Conservation (phyloP, 1,140 invertebrate genomes). For the Leptinotarsa lineolata region DNA sequence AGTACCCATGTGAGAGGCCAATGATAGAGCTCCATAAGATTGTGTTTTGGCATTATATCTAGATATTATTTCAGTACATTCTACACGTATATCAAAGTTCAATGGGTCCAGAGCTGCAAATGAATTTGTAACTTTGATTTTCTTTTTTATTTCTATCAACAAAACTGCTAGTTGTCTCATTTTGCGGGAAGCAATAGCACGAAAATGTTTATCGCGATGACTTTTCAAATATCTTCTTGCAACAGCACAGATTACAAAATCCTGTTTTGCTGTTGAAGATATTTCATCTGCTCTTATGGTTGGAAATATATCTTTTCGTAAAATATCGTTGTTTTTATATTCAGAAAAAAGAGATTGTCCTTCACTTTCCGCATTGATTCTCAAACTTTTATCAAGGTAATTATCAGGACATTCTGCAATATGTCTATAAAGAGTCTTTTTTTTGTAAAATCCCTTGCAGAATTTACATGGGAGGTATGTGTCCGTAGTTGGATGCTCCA, state of each 20-base stretch:
- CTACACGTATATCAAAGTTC: conserved; percentile 35
- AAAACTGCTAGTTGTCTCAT: conserved; percentile 47
- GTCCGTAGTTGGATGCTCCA: background rate
- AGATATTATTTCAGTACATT: conserved; percentile 33
- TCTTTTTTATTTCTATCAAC: conserved; percentile 43
- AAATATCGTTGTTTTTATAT: background rate
- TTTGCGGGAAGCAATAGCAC: conserved; percentile 44
- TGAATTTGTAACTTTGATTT: conserved; percentile 39
- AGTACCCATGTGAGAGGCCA: conserved; percentile 37
- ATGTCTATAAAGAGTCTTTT: background rate
- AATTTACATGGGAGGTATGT: background rate
- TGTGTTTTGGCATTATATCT: conserved; percentile 35
- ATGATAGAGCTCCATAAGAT: conserved; percentile 34
- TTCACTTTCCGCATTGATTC: background rate
- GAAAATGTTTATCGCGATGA: conserved; percentile 46
- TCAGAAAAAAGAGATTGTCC: background rate
- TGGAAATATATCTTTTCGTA: conserved; percentile 33
- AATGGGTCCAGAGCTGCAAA: conserved; percentile 40
- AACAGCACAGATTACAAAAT: conserved; percentile 46
- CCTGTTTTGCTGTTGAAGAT: conserved; percentile 39
- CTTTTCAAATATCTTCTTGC: conserved; percentile 47
- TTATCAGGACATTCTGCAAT: background rate
- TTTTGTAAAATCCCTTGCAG: background rate
- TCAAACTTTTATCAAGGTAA: background rate
- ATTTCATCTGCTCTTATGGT: conserved; percentile 34